Evolutionary conservation across 2,888 invertebrate genomes (phyloP), one percentile per base, ranked within the genome.

Genomic region (Stenodera caucasica): DNA sequence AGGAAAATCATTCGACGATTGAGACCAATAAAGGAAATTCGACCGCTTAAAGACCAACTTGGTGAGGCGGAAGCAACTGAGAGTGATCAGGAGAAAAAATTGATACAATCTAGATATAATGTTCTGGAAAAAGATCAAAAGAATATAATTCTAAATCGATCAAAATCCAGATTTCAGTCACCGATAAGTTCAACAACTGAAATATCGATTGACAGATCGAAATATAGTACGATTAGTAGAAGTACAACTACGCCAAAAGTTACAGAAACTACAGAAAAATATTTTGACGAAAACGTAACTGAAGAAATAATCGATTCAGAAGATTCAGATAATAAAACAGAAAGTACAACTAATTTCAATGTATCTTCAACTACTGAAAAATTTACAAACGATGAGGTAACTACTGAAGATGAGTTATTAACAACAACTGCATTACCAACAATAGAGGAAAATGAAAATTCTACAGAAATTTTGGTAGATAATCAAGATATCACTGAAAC

Each of bases 221-320:
- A 52, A 58, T 61, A 61, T 12, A 62, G 52, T 53, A 52, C 54
- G 7, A 29, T 59, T 50, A 56, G 51, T 40, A 52, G 62, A 56
- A 58, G 58, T 15, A 62, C 59, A 11, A 58, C 59, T 6, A 58
- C 62, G 2, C 30, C 57, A 21, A 7, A 69, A 67, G n/a, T n/a
- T n/a, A 81, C 82, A 2, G 78, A 77, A 68, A 66, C 79, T 11
- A 70, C 83, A 3, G 82, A 82, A 68, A 7, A 52, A 30, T 9
- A 26, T 26, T 4, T 26, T 26, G 11, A 18, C 9, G 11, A 40
- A 45, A 21, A 21, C 11, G 23, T 2, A 23, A 45, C 23, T n/a
- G 45, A 23, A 23, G 23, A 12, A 1, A 23, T 12, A 23, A 11
- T 23, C 11, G n/a, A 45, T 23, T 21, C 6, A 12, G 12, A 40